Base-by-base conservation (phyloP, 2,888 invertebrate genomes). In the Drosophila pseudotakahashii region DNA sequence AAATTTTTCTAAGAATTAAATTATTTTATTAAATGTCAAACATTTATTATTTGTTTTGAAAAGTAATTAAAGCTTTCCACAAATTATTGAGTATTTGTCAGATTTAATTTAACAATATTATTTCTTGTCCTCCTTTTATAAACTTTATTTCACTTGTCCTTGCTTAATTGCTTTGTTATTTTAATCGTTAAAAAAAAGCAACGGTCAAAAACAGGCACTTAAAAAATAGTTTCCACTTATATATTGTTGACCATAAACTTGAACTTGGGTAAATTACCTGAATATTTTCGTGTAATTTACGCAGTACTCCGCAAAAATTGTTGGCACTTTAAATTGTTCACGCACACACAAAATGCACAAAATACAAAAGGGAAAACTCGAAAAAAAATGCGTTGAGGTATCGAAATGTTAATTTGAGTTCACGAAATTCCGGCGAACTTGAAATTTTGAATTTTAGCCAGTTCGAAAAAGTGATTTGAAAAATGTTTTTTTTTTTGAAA, bases 191-290 rank as follows among this genome's bases (percentile, higher is more conserved):
- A 11, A 1, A 7, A 34, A 16, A 19, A 32, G 9, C 0, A 37
- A 14, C 42, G 13, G 30, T 3, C 7, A 7, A 32, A 55, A 45
- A 14, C 7, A n/a, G 11, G 0, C 62, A 48, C 41, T 60, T 48
- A 48, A 61, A 39, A 62, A 47, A 60, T 60, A 48, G 34, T 48
- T 62, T 62, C 16, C 62, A 62, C 61, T 34, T n/a, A 11, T n/a
- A 11, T 7, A 30, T 16, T 59, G 45, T 32, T 23, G 19, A 7
- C 32, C 41, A 47, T 62, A 41, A 62, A 62, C 61, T 60, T 62
- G 62, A 62, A 62, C 61, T 48, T 16, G 26, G 6, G 61, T 34
- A 13, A 63, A 42, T 63, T 63, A 63, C 62, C 62, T 63, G 62
- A 16, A 34, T 60, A 47, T 48, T 63, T 63, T n/a, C 34, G 47